Percentiles rank a stretch among this genome's conserved stretches.
phyloP scores from a whole-genome alignment of 2,888 invertebrate species.

The Allolobophora icterica region DNA sequence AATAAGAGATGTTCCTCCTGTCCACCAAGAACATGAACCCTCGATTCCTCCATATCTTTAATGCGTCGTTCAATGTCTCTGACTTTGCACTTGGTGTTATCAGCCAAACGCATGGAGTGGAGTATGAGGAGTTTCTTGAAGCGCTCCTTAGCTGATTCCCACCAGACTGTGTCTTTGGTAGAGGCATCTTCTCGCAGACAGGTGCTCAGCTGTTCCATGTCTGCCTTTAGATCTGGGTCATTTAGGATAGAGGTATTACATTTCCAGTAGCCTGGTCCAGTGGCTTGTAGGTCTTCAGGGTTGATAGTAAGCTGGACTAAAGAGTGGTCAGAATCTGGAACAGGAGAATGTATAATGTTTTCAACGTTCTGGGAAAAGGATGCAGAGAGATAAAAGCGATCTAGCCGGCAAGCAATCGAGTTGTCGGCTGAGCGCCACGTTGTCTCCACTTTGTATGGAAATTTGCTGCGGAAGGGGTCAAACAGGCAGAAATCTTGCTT shows the following conservation, averaged over 20 bases:
- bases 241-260: background rate
- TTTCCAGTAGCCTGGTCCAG: background rate
- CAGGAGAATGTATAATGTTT: background rate
- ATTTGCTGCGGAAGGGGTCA: background rate
- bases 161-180: background rate
- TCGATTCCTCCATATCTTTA: background rate
- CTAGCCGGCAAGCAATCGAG: background rate
- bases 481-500: background rate
- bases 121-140: background rate
- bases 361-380: background rate
- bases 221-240: background rate
- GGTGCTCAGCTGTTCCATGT: background rate
- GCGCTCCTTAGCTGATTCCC: background rate
- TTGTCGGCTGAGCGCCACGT: background rate
- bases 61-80: background rate
- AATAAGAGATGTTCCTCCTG: background rate
- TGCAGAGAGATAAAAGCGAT: background rate
- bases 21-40: background rate
- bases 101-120: background rate
- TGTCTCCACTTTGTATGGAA: background rate
- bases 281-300: background rate
- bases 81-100: too few relatives aligned
- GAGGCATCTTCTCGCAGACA: background rate
- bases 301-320: background rate
- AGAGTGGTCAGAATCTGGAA: background rate